A percentile compares a stretch with the other conserved stretches of the same genome.
phyloP scores from a whole-genome alignment of 2,797 vertebrate genomes.

The Cuculus canorus region DNA sequence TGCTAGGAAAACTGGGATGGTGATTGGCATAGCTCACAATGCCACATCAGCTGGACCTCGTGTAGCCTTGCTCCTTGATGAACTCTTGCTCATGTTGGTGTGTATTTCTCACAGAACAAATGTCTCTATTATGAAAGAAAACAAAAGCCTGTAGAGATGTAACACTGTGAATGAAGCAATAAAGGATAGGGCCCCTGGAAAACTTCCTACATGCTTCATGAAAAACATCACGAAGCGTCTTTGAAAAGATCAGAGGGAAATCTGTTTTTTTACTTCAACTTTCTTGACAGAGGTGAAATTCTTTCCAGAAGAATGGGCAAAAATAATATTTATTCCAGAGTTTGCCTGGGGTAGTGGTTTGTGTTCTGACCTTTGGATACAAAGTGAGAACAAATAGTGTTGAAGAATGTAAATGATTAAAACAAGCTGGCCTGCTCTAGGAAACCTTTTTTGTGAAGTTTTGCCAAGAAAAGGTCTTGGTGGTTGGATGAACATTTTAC shows the following conservation, averaged over 20 bases:
- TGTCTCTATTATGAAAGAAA: neutral
- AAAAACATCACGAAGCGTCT: neutral
- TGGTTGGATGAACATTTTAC: constrained; percentile 7
- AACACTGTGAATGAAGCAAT: neutral
- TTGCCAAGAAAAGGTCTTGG: constrained; percentile 1
- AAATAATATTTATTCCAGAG: constrained; percentile 21
- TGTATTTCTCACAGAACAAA: neutral
- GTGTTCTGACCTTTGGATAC: constrained; percentile 62
- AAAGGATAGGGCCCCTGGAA: neutral
- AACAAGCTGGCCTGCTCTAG: constrained; percentile 20
- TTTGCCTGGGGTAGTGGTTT: constrained; percentile 5
- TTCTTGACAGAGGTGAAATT: neutral
- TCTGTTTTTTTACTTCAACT: neutral
- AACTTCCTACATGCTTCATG: accelerated
- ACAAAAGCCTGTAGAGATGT: neutral
- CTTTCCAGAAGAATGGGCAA: neutral
- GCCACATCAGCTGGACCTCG: accelerated
- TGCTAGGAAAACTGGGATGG: neutral
- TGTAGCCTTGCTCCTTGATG: neutral
- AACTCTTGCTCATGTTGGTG: neutral
- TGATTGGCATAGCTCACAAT: neutral
- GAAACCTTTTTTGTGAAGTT: neutral
- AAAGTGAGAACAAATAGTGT: constrained; percentile 51
- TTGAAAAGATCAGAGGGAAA: neutral
- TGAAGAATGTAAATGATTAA: constrained; percentile 58